Evolutionary conservation across 1,140 invertebrate species (phyloP), one percentile per base, ranked within the genome.

Genomic region (Liolophura sinensis): DNA sequence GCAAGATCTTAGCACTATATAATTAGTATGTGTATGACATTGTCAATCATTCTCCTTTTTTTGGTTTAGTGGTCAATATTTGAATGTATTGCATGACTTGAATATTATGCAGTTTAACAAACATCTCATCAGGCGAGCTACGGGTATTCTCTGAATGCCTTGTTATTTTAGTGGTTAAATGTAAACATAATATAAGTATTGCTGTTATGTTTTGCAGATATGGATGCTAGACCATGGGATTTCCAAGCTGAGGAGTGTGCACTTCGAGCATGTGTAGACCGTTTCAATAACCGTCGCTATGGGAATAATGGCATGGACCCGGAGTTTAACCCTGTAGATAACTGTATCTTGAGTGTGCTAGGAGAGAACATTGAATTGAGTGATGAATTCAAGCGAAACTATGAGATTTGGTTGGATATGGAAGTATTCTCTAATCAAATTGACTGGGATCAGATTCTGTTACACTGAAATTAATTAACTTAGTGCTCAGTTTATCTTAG

Each of bases 211-310:
- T 60, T 74, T 82, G 40, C 74, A 91, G 94, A 99, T 88, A 89
- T 98, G 72, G 96, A 99, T 87, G 95, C 95, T 7, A 88, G 95
- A 72, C 96, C 96, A 5, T 98, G 95, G 95, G 97, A 99, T 85
- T 99, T 98, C 81, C 97, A 99, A 87, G 94, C 93, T 31, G 97
- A 99, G 85, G 97, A 99, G 84, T 97, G 95, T 86, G 91, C 94
- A 25, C 84, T 99, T 20, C 89, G 96, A 65, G 91, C 93, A 1
- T 93, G 92, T 72, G 95, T 99, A 5, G 96, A 98, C 86, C 88
- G 94, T 52, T 99, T 99, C 76, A 99, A 99, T 84, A 91, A 92
- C 78, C 88, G 97, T 27, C 88, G 97, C 63, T 99, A 98, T 81
- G 72, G 72, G 25, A 88, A 84, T 76, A 85, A 85, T 40, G 62